phyloP scores from a whole-genome alignment of 2,113 vertebrate species.

The Ceuthmochares aereus region DNA sequence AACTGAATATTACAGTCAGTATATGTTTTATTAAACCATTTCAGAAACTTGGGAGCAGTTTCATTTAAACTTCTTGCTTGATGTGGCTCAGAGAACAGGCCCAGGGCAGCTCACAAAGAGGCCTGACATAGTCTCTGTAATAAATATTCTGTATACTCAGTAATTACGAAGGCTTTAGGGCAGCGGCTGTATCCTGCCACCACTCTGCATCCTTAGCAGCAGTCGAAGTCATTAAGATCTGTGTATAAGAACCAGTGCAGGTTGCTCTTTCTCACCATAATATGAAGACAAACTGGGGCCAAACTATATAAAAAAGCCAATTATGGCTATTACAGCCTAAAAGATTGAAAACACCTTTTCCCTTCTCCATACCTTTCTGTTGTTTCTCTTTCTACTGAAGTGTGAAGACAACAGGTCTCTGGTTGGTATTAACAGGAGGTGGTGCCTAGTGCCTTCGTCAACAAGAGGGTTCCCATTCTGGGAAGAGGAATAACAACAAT shows the following conservation, averaged over 20 bases:
- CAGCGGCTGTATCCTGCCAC: conserved; percentile 23
- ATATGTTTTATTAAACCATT: conserved; percentile 87
- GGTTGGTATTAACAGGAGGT: background rate
- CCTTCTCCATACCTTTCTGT: background rate
- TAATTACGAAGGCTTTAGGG: conserved; percentile 59
- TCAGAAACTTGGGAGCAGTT: conserved; percentile 84
- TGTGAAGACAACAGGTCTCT: background rate
- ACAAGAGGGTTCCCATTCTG: background rate
- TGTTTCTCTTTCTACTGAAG: background rate
- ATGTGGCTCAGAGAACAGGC: conserved; percentile 74
- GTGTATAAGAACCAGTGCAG: conserved; percentile 9
- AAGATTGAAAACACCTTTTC: background rate
- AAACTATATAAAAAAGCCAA: background rate
- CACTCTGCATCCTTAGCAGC: conserved; percentile 21
- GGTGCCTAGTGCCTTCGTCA: background rate
- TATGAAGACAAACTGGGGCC: background rate
- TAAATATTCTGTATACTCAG: conserved; percentile 55
- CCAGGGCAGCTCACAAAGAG: conserved; percentile 67
- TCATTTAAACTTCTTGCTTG: conserved; percentile 81
- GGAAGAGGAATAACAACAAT: background rate
- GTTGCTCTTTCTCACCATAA: background rate
- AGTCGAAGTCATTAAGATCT: conserved; percentile 10
- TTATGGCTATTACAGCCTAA: background rate
- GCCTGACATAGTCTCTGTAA: conserved; percentile 61
- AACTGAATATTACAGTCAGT: conserved; percentile 83